Base-by-base conservation (phyloP, 1,140 invertebrate species). In the Drosophila subobscura region DNA sequence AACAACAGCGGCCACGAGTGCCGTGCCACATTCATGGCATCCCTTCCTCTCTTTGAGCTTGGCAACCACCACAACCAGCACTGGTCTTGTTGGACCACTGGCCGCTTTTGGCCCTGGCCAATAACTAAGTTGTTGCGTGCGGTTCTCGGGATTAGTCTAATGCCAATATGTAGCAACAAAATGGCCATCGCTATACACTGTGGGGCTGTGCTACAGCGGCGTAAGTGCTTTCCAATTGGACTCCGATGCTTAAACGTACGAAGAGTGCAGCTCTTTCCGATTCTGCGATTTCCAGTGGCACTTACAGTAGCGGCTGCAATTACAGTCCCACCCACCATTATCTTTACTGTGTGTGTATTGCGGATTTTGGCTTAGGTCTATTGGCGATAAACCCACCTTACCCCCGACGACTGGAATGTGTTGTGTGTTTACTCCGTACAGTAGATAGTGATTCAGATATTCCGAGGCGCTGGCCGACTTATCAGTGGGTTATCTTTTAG, bases 101-200 rank as follows among this genome's bases (percentile, higher is more conserved):
- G 7, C 56, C 41, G 40, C 33, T 63, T 79, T 50, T 25, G 54
- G 20, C 22, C 61, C 51, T 70, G 76, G 65, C 70, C 77, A 77
- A 86, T 77, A 86, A 77, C 67, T 65, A 77, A 77, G 74, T 81
- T 86, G 74, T 78, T 84, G 72, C 46, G 54, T 77, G 77, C 27
- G 47, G 55, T 29, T 63, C 63, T 72, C 61, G 75, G 66, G 81
- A 81, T 86, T 88, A 86, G 74, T 75, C 63, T 78, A 78, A 88
- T 88, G 83, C 78, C 78, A 88, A 86, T 86, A 78, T 88, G 73
- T 55, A 67, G 74, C 76, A 85, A 70, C 77, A 76, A 67, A 75
- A 66, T 70, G 50, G 52, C 41, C 53, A 33, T 7, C 7, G 29
- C 29, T 8, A 3, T 20, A 20, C 16, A 20, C 16, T 20, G 16